Evolutionary conservation across 2,113 vertebrate genomes (phyloP), one percentile per base, ranked within the genome.

Genomic region (Lucifuga dentata): DNA sequence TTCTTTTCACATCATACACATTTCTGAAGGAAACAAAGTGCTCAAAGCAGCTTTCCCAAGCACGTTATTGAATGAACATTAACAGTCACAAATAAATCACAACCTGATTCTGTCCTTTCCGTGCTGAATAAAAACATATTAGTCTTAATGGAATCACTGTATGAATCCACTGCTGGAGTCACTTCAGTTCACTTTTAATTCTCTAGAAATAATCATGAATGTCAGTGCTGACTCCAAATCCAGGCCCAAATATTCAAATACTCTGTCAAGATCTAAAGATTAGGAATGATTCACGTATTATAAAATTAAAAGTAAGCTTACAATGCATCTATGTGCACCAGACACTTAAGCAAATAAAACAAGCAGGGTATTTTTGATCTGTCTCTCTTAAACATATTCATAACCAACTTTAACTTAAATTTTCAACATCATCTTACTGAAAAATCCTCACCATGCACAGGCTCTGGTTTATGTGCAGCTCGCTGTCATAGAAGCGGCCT

Each of bases 401-500:
- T n/a, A 29, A 29, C 26, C 26, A 29, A 29, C 26, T 7, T 29
- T 29, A n/a, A n/a, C n/a, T n/a, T n/a, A n/a, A n/a, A n/a, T n/a
- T n/a, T n/a, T n/a, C n/a, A 53, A 3, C 11, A 26, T 45, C 11
- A 21, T 45, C n/a, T 33, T 20, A 39, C 29, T 11, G 70, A 56
- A 21, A 41, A n/a, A 50, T 78, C 66, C 95, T 96, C 90, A 98
- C 97, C 81, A 89, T 87, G 49, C 81, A 83, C 36, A 97, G 76
- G 58, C 73, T 93, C 81, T 98, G 94, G 46, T 96, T 92, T 0
- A 98, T 76, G 76, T 83, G 86, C 20, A 98, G 91, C 68, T 95
- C 93, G 0, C 78, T 88, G 35, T 96, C 86, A 39, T 91, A 94
- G 82, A 93, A 95, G 76, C 91, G 91, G 26, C 95, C 95, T 1